These are phyloP conservation scores for Fringilla coelebs DNA, from an alignment of 2,797 vertebrate genomes.

Conservation along the genomic window DNA sequence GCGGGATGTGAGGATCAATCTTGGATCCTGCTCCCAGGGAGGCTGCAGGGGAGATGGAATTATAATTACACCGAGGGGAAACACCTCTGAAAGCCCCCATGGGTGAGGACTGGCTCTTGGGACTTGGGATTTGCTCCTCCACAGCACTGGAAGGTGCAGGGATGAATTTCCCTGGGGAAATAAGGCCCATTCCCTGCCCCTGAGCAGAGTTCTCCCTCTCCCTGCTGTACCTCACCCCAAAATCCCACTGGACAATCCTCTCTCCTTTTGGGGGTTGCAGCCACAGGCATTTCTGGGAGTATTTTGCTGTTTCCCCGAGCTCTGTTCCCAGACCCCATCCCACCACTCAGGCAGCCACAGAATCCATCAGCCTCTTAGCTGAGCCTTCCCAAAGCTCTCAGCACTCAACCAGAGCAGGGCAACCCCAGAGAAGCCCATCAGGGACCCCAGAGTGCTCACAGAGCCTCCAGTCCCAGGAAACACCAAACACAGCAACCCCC, in stretches of 20 bases:
- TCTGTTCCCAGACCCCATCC: background rate
- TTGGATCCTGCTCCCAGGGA: background rate
- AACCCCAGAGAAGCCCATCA: accelerated
- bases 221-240: background rate
- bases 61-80: accelerated
- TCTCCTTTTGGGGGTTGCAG: background rate
- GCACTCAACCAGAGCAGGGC: accelerated
- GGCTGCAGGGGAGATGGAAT: background rate
- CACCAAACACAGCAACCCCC: background rate
- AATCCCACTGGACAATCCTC: background rate
- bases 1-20: background rate
- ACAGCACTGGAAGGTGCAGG: accelerated
- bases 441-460: accelerated
- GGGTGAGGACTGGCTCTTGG: background rate
- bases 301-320: background rate
- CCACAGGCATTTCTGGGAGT: background rate
- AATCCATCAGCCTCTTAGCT: background rate
- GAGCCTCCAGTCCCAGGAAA: background rate
- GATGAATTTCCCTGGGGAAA: accelerated
- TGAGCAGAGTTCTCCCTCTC: background rate
- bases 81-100: accelerated
- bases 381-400: background rate
- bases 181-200: background rate
- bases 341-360: background rate
- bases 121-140: accelerated